A percentile compares a stretch with the other conserved stretches of the same genome.
Evolutionary conservation across 37 sponge, comb jelly and placozoan species (phyloP).

Genomic region (Agelas oroides): DNA sequence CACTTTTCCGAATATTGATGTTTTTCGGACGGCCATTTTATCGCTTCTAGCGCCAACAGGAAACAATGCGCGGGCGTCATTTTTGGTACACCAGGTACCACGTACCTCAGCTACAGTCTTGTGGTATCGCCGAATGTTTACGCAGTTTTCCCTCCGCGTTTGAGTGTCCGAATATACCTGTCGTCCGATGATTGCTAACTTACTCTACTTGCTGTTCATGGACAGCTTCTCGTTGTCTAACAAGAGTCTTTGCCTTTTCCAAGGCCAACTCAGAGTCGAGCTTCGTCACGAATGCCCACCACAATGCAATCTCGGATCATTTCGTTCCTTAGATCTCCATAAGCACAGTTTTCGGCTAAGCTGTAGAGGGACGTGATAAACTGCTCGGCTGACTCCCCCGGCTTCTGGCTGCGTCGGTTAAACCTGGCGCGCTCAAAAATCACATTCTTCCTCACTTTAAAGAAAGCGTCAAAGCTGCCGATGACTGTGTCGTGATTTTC

Average conservation of each 20-base stretch:
- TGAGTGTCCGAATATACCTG: no score
- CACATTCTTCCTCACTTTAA: slow-evolving; percentile 34
- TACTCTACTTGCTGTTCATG: slow-evolving; percentile 52
- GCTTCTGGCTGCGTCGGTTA: slow-evolving; percentile 21
- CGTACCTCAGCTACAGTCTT: no score
- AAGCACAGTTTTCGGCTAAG: slow-evolving; percentile 22
- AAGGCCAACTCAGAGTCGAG: slow-evolving; percentile 27
- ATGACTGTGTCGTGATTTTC: slow-evolving; percentile 34
- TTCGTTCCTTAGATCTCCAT: slow-evolving; percentile 16
- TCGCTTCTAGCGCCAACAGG: no score
- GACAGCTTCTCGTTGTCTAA: slow-evolving; percentile 36
- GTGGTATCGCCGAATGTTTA: no score
- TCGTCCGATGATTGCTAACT: no score
- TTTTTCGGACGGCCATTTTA: no score
- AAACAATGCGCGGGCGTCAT: no score
- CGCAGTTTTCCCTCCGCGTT: no score
- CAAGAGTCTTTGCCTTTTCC: slow-evolving; percentile 42
- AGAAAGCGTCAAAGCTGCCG: slow-evolving; percentile 27
- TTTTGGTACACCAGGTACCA: no score
- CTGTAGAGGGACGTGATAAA: slow-evolving; percentile 31
- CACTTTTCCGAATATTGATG: no score
- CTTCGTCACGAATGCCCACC: slow-evolving; percentile 38
- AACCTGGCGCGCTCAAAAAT: slow-evolving; percentile 39
- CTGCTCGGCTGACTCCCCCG: slow-evolving; percentile 21
- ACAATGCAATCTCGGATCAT: slow-evolving; percentile 43